Evolutionary conservation across 2,113 vertebrate genomes (phyloP).

Genomic region (Psephotus haematonotus): DNA sequence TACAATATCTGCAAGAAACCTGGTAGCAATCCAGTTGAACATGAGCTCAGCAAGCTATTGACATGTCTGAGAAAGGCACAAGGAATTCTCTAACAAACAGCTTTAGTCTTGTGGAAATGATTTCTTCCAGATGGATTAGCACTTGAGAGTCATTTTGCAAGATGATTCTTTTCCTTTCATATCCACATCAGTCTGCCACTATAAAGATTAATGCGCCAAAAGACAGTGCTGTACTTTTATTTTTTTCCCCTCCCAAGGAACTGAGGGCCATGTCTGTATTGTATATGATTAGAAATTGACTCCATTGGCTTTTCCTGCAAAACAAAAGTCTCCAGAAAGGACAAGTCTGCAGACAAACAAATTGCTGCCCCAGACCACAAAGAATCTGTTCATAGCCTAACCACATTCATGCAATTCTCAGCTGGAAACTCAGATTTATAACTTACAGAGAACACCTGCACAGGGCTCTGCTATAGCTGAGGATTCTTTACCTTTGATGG

Average conservation of each 20-base stretch:
- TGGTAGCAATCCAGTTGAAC: not conserved
- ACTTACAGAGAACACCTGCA: not conserved
- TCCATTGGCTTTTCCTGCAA: not conserved
- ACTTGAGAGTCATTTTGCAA: not conserved
- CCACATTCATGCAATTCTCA: not conserved
- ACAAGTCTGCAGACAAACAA: not conserved
- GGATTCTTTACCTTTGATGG: not conserved
- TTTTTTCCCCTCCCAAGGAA: not conserved
- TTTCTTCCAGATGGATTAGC: constrained; percentile 29
- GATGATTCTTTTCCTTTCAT: constrained; percentile 1
- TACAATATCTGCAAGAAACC: not conserved
- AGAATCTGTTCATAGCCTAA: not conserved
- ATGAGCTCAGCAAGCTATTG: not conserved
- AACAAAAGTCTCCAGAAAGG: not conserved
- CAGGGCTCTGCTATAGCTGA: not conserved
- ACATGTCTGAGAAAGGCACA: constrained; percentile 3
- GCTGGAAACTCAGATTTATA: not conserved
- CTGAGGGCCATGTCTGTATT: not conserved
- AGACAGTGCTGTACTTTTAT: not conserved
- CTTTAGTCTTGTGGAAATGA: constrained; percentile 7
- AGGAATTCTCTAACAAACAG: not conserved
- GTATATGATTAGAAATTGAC: not conserved
- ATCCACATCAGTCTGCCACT: not conserved
- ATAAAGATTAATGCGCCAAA: not conserved
- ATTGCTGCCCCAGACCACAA: not conserved